Conservation (phyloP, 2,888 invertebrate species). For the Cataglyphis rosenhaueri region DNA sequence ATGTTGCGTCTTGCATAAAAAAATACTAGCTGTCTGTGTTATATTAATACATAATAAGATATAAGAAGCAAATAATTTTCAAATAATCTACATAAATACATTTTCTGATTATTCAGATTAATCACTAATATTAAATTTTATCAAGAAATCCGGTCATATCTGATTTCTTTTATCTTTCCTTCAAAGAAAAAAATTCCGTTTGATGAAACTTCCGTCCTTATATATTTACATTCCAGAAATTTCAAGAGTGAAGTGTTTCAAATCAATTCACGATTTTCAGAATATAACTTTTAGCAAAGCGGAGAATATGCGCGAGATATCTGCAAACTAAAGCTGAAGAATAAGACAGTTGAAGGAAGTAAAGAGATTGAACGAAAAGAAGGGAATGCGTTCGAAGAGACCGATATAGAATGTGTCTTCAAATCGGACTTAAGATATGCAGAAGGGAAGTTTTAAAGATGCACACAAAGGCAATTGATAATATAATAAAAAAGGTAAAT, state of each 20-base stretch:
- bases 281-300: constrained; percentile 38
- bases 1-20: background rate
- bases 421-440: constrained; percentile 59
- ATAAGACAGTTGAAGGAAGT: constrained; percentile 49
- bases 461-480: constrained; percentile 50
- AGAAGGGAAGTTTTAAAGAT: constrained; percentile 54
- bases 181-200: constrained; percentile 28
- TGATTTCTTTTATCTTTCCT: background rate
- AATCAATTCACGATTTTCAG: constrained; percentile 63
- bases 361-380: constrained; percentile 38
- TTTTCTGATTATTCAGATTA: background rate
- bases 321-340: constrained; percentile 28
- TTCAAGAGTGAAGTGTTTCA: constrained; percentile 42
- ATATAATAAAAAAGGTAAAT: constrained; percentile 16
- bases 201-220: constrained; percentile 34
- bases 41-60: background rate
- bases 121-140: background rate
- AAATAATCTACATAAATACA: background rate
- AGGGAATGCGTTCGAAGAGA: constrained; percentile 28
- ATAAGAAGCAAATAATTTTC: background rate
- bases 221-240: constrained; percentile 28
- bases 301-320: constrained; percentile 17
- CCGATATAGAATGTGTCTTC: constrained; percentile 44
- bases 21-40: background rate
- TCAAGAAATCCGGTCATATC: background rate